phyloP scores from a whole-genome alignment of 2,888 invertebrate species.

The Nysson spinosus region DNA sequence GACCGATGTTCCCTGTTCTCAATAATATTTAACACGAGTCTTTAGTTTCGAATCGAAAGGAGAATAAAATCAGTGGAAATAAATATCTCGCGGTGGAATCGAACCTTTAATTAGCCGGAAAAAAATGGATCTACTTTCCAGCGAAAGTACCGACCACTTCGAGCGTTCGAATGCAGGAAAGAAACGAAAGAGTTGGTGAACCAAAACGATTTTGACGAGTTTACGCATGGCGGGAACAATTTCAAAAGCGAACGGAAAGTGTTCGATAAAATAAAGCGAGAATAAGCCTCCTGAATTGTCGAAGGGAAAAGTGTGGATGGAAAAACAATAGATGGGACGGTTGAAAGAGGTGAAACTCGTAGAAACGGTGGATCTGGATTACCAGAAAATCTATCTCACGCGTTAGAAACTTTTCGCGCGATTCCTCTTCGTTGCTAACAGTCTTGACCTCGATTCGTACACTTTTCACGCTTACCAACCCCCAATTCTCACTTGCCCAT shows the following conservation, averaged over 20 bases:
- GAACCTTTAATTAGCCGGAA: neutral
- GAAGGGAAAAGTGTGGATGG: too few relatives aligned
- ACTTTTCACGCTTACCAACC: conserved; percentile 24
- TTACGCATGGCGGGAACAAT: neutral
- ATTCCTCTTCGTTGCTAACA: neutral
- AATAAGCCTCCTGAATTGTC: too few relatives aligned
- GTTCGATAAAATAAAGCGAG: too few relatives aligned
- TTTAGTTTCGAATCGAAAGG: too few relatives aligned
- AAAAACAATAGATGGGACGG: conserved; percentile 25
- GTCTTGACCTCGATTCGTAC: conserved; percentile 4
- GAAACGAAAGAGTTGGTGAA: conserved; percentile 22
- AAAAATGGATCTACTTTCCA: conserved; percentile 3
- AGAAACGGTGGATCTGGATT: conserved; percentile 14
- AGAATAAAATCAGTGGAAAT: neutral
- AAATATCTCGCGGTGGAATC: neutral
- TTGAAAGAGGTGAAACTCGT: conserved; percentile 21
- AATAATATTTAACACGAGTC: too few relatives aligned
- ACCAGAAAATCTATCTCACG: conserved; percentile 16
- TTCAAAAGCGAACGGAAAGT: neutral
- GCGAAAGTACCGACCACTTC: conserved; percentile 30
- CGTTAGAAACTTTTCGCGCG: conserved; percentile 5
- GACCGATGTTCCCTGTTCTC: too few relatives aligned
- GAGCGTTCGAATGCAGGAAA: conserved; percentile 1
- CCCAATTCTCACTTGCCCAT: conserved; percentile 36
- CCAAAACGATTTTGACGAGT: conserved; percentile 26